Evolutionary conservation across 2,888 invertebrate species (phyloP).

Genomic region (Chesias legatella): DNA sequence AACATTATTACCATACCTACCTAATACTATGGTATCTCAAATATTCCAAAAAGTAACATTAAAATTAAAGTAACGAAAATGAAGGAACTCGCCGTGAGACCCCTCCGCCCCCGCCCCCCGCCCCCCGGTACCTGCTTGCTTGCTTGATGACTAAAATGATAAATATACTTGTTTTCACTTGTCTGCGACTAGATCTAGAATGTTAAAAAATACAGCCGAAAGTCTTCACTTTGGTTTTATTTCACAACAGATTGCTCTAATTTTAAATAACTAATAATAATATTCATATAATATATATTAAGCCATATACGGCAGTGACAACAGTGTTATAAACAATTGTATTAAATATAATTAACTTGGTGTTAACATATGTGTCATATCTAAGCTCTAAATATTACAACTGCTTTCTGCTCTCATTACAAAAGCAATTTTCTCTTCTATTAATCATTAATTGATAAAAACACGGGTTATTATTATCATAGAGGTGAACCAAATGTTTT

Average conservation of each 20-base stretch:
- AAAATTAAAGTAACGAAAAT: no score
- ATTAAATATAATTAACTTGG: slow-evolving; percentile 30
- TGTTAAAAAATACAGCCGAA: slow-evolving; percentile 60
- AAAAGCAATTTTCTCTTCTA: slow-evolving; percentile 2
- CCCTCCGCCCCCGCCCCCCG: no score
- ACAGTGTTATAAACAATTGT: slow-evolving; percentile 3
- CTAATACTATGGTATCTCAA: no score
- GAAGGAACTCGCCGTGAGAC: no score
- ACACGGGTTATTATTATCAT: no score
- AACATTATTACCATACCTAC: no score
- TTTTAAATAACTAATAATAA: slow-evolving; percentile 37
- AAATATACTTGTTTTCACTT: slow-evolving; percentile 44
- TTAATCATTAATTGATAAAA: no score
- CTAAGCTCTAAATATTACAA: slow-evolving; percentile 38
- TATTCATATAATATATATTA: slow-evolving; percentile 46
- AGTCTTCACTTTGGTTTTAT: slow-evolving; percentile 68
- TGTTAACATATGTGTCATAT: slow-evolving; percentile 23
- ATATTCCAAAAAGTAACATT: no score
- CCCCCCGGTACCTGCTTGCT: no score
- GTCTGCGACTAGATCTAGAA: slow-evolving; percentile 66
- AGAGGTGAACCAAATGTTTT: no score
- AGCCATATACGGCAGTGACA: slow-evolving; percentile 65
- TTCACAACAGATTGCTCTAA: slow-evolving; percentile 53
- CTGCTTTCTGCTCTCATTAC: slow-evolving; percentile 12
- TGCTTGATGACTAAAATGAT: no score